A percentile compares a stretch with the other conserved stretches of the same genome.
Conservation (phyloP, 2,888 invertebrate genomes). For the Mycogona germanica region DNA sequence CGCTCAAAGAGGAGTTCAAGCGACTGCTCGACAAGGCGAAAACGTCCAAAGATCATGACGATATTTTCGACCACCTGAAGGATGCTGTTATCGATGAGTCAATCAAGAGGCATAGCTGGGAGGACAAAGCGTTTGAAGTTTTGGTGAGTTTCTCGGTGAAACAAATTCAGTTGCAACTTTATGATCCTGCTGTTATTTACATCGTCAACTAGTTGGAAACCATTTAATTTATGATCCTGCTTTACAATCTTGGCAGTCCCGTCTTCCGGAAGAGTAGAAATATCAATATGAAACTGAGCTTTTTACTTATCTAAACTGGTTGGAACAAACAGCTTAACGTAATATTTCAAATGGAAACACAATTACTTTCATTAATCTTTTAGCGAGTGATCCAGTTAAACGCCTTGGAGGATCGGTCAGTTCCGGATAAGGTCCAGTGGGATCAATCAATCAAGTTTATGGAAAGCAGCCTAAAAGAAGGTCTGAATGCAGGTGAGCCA, state of each 20-base stretch:
- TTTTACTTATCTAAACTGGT: too few relatives aligned
- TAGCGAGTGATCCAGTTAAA: constrained; percentile 89
- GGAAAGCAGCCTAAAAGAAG: constrained; percentile 66
- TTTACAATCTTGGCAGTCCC: too few relatives aligned
- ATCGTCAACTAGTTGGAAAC: too few relatives aligned
- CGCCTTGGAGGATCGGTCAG: constrained; percentile 76
- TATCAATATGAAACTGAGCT: too few relatives aligned
- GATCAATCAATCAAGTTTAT: constrained; percentile 83
- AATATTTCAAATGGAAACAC: too few relatives aligned
- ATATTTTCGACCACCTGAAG: constrained; percentile 82
- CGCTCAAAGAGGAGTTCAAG: constrained; percentile 58
- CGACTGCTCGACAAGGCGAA: constrained; percentile 53
- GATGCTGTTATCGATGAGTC: constrained; percentile 76
- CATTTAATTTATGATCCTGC: too few relatives aligned
- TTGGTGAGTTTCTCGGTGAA: too few relatives aligned
- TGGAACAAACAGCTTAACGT: too few relatives aligned
- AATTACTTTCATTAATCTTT: too few relatives aligned
- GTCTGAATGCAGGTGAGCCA: constrained; percentile 42
- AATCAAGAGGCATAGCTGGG: constrained; percentile 80
- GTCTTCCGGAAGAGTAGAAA: too few relatives aligned
- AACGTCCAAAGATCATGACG: constrained; percentile 61
- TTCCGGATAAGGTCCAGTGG: constrained; percentile 82
- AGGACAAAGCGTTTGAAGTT: constrained; percentile 55
- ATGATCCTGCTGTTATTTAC: too few relatives aligned
- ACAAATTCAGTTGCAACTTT: too few relatives aligned